Base-by-base conservation (phyloP, 1,140 invertebrate species). In the Orius insidiosus region DNA sequence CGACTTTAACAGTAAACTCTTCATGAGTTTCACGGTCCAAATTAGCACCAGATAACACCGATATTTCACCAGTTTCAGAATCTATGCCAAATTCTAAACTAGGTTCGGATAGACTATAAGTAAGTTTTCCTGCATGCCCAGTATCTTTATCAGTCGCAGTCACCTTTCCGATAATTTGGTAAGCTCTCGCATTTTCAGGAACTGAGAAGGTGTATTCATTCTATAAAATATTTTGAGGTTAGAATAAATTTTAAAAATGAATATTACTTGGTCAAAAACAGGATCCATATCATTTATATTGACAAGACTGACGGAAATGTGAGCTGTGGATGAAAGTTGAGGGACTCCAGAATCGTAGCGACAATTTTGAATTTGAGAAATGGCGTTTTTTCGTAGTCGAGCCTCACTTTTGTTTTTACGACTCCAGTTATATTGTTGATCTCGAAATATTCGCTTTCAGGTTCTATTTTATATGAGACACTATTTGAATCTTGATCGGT, bases 251-350 rank as follows among this genome's bases (percentile, higher is more conserved):
- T 4, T 6, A 40, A 40, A 11, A 11, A 10, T 9, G 14, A n/a
- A 3, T 36, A 10, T 11, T n/a, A 62, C 63, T 42, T 70, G 60
- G 10, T 69, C 66, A 57, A 92, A 94, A 33, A 73, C 66, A 0
- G 88, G 88, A 59, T 77, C 73, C 55, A 86, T 82, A 57, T 93
- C 87, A 55, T 94, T 94, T 0, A 87, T 71, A 58, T 92, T 92
- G 14, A 78, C 68, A 9, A 94, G 71, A 33, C 77, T 74, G 0
- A 92, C 78, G 5, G 66, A 71, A 3, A 95, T 74, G 10, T 71
- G 67, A 0, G 85, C 82, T 0, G 74, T 70, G 0, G 84, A 72
- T 5, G 76, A 78, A 36, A 81, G 64, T 54, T 81, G 77, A 1
- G 89, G 88, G 0, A 86, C 71, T 8, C 87, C 87, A 1, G 77